Evolutionary conservation across 2,797 vertebrate genomes (phyloP).

Genomic region (Gallirallus australis): DNA sequence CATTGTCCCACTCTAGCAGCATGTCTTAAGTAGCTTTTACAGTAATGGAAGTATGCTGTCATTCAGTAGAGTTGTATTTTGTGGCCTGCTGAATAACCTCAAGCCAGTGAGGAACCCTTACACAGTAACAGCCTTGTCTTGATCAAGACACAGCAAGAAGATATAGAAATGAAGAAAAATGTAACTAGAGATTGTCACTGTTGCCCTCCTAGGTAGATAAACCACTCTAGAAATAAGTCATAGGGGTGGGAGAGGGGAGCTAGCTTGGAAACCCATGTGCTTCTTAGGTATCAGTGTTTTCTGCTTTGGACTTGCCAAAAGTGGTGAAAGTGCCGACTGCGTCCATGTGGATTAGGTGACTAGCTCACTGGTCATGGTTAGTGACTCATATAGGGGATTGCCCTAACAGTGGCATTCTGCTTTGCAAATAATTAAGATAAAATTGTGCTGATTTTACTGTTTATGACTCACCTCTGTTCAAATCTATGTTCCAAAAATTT

Average conservation of each 20-base stretch:
- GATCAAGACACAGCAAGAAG: background rate
- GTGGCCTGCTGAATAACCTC: background rate
- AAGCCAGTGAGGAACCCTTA: background rate
- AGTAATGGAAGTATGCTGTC: constrained; percentile 11
- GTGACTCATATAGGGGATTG: background rate
- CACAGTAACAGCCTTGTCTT: background rate
- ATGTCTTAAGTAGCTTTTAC: background rate
- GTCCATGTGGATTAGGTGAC: background rate
- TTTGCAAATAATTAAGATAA: background rate
- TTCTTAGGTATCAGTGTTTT: background rate
- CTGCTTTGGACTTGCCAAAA: background rate
- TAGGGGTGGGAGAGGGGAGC: background rate
- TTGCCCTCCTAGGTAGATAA: background rate
- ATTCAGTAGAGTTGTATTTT: background rate
- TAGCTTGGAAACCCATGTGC: background rate
- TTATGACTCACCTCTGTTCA: background rate
- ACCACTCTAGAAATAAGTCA: background rate
- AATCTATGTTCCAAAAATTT: background rate
- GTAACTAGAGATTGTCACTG: background rate
- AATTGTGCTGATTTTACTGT: background rate
- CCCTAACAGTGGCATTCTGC: background rate
- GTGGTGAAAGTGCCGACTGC: background rate
- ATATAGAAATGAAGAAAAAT: background rate
- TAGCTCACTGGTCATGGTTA: background rate
- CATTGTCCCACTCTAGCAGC: background rate